Conservation (phyloP, 2,888 invertebrate species). For the Nemotelus nigrinus region DNA sequence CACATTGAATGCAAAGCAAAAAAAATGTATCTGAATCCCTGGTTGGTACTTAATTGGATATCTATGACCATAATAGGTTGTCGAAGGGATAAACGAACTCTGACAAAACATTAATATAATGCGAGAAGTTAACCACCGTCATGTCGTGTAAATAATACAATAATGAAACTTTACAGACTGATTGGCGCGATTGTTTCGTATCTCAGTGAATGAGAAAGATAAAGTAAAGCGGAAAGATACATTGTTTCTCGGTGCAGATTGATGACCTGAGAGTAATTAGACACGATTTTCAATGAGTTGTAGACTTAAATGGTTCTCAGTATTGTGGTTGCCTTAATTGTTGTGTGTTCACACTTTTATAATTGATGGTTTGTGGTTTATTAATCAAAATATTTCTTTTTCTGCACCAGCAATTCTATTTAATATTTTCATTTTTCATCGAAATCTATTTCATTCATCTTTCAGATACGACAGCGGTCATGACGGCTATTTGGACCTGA, state of each 20-base stretch:
- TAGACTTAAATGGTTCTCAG: too few species aligned
- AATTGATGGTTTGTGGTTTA: too few species aligned
- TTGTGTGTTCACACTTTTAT: too few species aligned
- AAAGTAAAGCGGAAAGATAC: too few species aligned
- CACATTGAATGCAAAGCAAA: background rate
- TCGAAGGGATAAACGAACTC: background rate
- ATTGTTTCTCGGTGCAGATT: too few species aligned
- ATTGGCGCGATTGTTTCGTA: background rate
- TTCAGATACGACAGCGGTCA: conserved; percentile 88
- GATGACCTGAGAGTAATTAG: too few species aligned
- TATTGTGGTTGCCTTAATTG: too few species aligned
- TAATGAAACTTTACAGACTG: background rate
- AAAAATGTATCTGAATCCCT: background rate
- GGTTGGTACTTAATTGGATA: background rate
- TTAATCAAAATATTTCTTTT: too few species aligned
- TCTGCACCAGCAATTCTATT: too few species aligned
- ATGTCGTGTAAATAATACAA: background rate
- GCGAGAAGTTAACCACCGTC: background rate
- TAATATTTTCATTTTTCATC: too few species aligned
- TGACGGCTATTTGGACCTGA: conserved; percentile 89
- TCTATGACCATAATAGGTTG: background rate
- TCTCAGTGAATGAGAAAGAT: too few species aligned
- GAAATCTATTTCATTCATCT: conserved; percentile 53
- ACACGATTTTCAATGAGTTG: too few species aligned
- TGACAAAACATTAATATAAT: background rate